Percentiles rank a stretch among this genome's conserved stretches.
These are phyloP conservation scores for Cyclina sinensis DNA, from an alignment of 1,140 invertebrate genomes.

Conservation along the genomic window DNA sequence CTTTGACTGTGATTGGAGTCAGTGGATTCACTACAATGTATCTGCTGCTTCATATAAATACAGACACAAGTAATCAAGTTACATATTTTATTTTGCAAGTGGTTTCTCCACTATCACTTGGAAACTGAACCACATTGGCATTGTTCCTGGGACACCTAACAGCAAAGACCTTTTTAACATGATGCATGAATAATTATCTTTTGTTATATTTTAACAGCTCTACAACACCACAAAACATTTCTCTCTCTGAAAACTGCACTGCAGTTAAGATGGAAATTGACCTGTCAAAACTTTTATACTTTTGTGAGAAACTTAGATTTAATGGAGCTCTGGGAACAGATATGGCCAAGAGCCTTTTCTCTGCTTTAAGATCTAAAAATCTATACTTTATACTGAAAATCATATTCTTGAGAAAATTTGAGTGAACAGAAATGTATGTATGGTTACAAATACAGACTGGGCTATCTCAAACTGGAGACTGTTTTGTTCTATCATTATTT, in stretches of 20 bases:
- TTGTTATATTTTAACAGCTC: neutral
- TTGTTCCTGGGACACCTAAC: too few species aligned
- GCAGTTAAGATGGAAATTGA: constrained; percentile 26
- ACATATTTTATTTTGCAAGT: too few species aligned
- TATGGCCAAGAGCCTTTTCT: neutral
- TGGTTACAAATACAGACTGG: neutral
- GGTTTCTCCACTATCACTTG: too few species aligned
- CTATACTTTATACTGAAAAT: neutral
- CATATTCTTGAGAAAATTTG: neutral
- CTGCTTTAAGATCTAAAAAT: constrained; percentile 26
- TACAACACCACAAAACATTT: neutral
- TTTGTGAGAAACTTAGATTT: constrained; percentile 31
- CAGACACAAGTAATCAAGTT: too few species aligned
- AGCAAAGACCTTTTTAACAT: too few species aligned
- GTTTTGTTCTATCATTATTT: too few species aligned
- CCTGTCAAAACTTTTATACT: constrained; percentile 32
- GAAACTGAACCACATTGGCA: too few species aligned
- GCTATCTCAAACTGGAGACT: too few species aligned
- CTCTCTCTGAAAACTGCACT: neutral
- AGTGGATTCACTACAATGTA: too few species aligned
- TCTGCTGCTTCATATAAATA: too few species aligned
- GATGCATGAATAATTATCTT: too few species aligned
- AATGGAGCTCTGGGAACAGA: constrained; percentile 27
- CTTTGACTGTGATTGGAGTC: too few species aligned
- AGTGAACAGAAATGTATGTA: neutral